These are phyloP conservation scores for Agrotis clavis DNA, from an alignment of 2,888 invertebrate species.

Conservation along the genomic window DNA sequence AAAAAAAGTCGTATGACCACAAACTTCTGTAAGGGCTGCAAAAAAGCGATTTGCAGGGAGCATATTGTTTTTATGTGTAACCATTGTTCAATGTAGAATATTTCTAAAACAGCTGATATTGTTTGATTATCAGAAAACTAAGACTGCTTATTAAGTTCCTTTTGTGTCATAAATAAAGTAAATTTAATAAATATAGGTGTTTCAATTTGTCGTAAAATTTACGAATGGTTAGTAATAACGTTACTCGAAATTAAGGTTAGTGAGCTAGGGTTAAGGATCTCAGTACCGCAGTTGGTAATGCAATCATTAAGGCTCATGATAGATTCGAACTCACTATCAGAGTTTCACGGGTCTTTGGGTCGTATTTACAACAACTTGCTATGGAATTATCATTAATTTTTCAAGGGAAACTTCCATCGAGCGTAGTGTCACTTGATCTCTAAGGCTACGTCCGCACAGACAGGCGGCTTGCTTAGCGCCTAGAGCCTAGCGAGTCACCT, in stretches of 20 bases:
- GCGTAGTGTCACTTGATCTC: too few relatives aligned
- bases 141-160: neutral
- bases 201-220: conserved; percentile 12
- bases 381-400: too few relatives aligned
- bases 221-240: conserved; percentile 12
- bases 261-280: conserved; percentile 19
- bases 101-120: conserved; percentile 3
- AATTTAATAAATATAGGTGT: conserved; percentile 11
- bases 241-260: conserved; percentile 8
- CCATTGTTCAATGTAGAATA: neutral
- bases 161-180: conserved; percentile 10
- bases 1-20: conserved; percentile 9
- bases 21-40: neutral
- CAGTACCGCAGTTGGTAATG: too few relatives aligned
- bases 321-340: too few relatives aligned
- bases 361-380: too few relatives aligned
- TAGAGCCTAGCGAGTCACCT: too few relatives aligned
- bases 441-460: too few relatives aligned
- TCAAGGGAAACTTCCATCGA: too few relatives aligned
- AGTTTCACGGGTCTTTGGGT: too few relatives aligned
- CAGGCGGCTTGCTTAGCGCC: too few relatives aligned
- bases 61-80: conserved; percentile 9
- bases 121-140: conserved; percentile 2
- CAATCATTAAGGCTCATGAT: too few relatives aligned
- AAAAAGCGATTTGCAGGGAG: conserved; percentile 12